A percentile compares a stretch with the other conserved stretches of the same genome.
Evolutionary conservation across 2,888 invertebrate species (phyloP).

Genomic region (Rugalucina vietnamica): DNA sequence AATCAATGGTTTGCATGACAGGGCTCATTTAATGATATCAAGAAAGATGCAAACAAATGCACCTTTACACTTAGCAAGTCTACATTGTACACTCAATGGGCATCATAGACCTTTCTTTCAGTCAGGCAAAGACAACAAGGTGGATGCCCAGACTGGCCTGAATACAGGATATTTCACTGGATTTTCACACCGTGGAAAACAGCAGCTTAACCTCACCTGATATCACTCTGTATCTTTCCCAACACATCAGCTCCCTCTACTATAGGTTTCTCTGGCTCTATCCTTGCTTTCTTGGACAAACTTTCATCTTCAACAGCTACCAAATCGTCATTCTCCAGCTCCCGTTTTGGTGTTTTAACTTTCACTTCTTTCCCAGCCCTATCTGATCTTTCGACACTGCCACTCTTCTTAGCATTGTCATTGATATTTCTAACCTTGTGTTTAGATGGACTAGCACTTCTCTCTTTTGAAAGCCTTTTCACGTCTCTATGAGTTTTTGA

Average conservation of each 20-base stretch:
- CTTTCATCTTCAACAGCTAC: background rate
- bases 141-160: no score
- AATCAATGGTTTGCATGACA: no score
- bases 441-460: constrained; percentile 15
- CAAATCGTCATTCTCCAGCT: background rate
- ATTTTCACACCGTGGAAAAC: no score
- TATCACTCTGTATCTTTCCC: constrained; percentile 46
- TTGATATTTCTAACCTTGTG: constrained; percentile 17
- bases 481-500: background rate
- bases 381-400: constrained; percentile 8
- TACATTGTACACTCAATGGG: no score
- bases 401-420: background rate
- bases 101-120: no score
- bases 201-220: constrained; percentile 49
- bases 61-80: no score
- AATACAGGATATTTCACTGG: no score
- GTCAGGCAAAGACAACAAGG: no score
- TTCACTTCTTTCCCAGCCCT: background rate
- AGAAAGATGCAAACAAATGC: no score
- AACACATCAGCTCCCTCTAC: constrained; percentile 12
- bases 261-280: background rate
- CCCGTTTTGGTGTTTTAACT: background rate
- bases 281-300: background rate
- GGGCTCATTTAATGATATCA: no score
- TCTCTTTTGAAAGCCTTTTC: background rate